Evolutionary conservation across 2,888 invertebrate genomes (phyloP), one percentile per base, ranked within the genome.

Genomic region (Synanthedon formicaeformis): DNA sequence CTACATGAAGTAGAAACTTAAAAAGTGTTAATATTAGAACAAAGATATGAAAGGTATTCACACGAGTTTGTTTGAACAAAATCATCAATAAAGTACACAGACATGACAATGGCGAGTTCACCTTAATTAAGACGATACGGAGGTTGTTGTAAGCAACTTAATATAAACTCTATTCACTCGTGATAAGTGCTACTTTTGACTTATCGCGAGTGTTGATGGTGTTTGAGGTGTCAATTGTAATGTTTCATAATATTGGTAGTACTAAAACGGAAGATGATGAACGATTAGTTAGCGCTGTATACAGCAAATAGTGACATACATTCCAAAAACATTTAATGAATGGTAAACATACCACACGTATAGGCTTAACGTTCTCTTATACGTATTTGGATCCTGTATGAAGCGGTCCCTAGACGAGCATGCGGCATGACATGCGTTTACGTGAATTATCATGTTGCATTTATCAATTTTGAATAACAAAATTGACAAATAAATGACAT

Each of bases 31-130:
- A 57, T 53, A 41, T 55, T 14, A 13, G 11, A 45, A 45, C 45
- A 45, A 45, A 45, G 45, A 45, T 14, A 45, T n/a, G n/a, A 45
- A 23, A n/a, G 45, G 45, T 45, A 12, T 45, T 45, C 13, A n/a
- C 45, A 45, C 45, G 14, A 13, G 13, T 45, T 45, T 45, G 45
- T 48, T 27, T 51, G 18, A 72, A 76, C 69, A 73, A 58, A 55
- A 58, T 66, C 58, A 75, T 73, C 58, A 67, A 60, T 61, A 73
- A 57, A 55, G 57, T 59, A 60, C 48, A 56, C 60, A 64, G 61
- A 69, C 80, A 78, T 81, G 81, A 75, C 79, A 72, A 63, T 60
- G 61, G 60, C 54, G 74, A 63, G 73, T 71, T 78, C 71, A 67
- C 67, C 69, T 79, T 75, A 67, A 81, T 82, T 82, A 81, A 70